A percentile compares a stretch with the other conserved stretches of the same genome.
Evolutionary conservation across 2,113 vertebrate genomes (phyloP).

Genomic region (Laterallus jamaicensis): DNA sequence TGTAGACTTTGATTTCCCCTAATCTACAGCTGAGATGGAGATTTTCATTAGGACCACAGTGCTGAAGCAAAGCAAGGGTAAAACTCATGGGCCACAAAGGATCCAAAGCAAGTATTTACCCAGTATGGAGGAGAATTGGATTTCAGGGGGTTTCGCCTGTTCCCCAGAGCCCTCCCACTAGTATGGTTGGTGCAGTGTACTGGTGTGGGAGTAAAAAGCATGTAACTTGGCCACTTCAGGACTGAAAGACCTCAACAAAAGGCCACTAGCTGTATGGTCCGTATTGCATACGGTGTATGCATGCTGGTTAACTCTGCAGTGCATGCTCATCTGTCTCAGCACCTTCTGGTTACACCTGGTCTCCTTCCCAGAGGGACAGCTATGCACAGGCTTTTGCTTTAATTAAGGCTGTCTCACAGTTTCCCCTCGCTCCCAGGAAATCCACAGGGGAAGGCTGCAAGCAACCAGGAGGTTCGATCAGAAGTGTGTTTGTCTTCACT

Average conservation of each 20-base stretch:
- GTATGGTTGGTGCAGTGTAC: neutral
- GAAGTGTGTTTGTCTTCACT: neutral
- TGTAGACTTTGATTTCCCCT: neutral
- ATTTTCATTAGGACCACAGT: neutral
- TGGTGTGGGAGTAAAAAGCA: neutral
- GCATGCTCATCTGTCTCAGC: neutral
- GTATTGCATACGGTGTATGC: too few relatives aligned
- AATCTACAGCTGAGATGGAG: neutral
- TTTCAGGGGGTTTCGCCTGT: neutral
- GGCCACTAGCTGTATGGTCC: neutral
- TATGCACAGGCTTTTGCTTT: neutral
- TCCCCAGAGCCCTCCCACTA: neutral
- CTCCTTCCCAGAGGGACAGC: neutral
- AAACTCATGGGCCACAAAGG: neutral
- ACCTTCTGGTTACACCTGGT: neutral
- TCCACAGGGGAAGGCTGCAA: neutral
- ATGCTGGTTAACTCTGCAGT: neutral
- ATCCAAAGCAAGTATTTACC: neutral
- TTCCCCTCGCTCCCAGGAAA: neutral
- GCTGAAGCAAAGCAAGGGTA: neutral
- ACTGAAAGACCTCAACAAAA: neutral
- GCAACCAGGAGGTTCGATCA: neutral
- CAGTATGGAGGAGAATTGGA: accelerated
- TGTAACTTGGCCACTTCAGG: neutral
- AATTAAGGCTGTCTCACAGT: neutral